Evolutionary conservation across 2,888 invertebrate genomes (phyloP), one percentile per base, ranked within the genome.

Genomic region (Cantharis flavilabris): DNA sequence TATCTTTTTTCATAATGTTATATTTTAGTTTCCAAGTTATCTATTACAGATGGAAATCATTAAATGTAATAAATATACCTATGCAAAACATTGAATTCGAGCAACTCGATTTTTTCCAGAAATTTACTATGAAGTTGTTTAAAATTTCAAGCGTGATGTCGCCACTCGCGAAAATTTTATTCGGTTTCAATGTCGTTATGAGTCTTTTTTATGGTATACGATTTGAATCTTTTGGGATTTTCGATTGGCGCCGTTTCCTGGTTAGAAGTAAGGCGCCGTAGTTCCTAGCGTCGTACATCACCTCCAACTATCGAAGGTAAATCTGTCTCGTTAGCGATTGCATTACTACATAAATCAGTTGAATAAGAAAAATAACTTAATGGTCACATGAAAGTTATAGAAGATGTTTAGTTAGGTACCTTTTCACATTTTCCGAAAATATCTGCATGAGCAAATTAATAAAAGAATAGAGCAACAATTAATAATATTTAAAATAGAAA

Each of bases 301-400:
- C 82, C 82, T 81, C 80, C 64, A 75, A 79, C 72, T 79, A 77
- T 78, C 78, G 81, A 79, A 81, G 82, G 81, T 81, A 80, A 73
- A 81, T 80, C 83, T 81, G 82, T 85, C 85, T 84, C 84, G 86
- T 86, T 86, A 86, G 85, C 84, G 84, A 83, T 85, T 83, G 83
- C 81, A 82, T 79, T 73, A 81, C 82, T 81, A 80, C 84, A 86
- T 86, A 86, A 86, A 86, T 86, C 86, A 86, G 80, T 80, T 75
- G 74, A 85, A 85, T 85, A 85, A 85, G 84, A 85, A 83, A 84
- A 84, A 84, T 82, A 83, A 83, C 84, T 83, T 84, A 84, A 86
- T 85, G 86, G 86, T 84, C 86, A 86, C 86, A 87, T 86, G 86
- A 86, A 86, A 86, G 86, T 84, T 80, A 85, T 86, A 85, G 85